Evolutionary conservation across 2,797 vertebrate genomes (phyloP), one percentile per base, ranked within the genome.

Genomic region (Tapirus indicus): DNA sequence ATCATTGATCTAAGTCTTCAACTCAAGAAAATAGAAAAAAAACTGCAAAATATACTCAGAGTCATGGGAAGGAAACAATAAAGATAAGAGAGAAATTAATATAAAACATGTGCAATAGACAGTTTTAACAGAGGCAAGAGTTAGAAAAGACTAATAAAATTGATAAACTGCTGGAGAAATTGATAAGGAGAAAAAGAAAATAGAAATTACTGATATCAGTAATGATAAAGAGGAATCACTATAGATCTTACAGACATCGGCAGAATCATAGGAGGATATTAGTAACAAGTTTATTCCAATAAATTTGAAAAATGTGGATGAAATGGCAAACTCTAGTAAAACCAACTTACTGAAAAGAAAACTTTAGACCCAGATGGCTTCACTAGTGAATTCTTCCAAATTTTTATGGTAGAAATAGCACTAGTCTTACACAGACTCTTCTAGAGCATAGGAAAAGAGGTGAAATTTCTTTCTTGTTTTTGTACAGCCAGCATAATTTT

Each of bases 101-200:
- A 52, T 77, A 32, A 77, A 77, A 77, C 17, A 11, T 75, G n/a
- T n/a, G 18, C 60, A 52, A n/a, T 52, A 77, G 18, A 77, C 68
- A 23, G 10, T 29, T 47, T 74, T 88, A 74, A 47, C 9, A 60
- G 60, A 88, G 29, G 23, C 32, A 58, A 87, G 56, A 23, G 21
- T 60, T 88, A 60, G 78, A 92, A 84, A 69, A 88, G 54, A 79
- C 62, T 66, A n/a, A 44, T 72, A 77, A 90, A 84, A 58, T 77
- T 54, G 69, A 60, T 95, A 60, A 91, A 56, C n/a, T 84, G 14
- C 54, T 79, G 25, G 72, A 62, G 54, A 86, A 47, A 54, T 86
- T 72, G 74, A 64, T 95, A 91, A 94, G 49, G 52, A 68, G 49
- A 77, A 71, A 91, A 54, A 78, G 32, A 66, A 56, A 68, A 62